A percentile compares a stretch with the other conserved stretches of the same genome.
Conservation (phyloP, 2,113 vertebrate species). For the Artemisiospiza belli region DNA sequence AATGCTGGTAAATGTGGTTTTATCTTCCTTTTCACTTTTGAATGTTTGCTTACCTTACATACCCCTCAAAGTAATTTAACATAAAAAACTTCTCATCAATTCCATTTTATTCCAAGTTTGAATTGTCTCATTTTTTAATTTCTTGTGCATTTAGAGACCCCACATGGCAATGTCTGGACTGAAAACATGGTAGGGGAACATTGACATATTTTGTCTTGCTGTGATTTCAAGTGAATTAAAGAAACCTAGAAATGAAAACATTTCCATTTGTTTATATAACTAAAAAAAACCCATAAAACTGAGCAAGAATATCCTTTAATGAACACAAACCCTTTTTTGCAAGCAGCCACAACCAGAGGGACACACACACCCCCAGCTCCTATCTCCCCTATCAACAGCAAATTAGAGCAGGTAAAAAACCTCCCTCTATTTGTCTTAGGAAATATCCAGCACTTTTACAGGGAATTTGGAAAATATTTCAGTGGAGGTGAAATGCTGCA, state of each 20-base stretch:
- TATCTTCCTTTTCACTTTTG: not conserved
- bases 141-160: not conserved
- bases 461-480: slow-evolving; percentile 79
- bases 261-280: slow-evolving; percentile 34
- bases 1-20: not conserved
- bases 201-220: not conserved
- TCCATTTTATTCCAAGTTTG: not conserved
- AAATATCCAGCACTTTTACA: slow-evolving; percentile 74
- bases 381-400: slow-evolving; percentile 52
- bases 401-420: slow-evolving; percentile 41
- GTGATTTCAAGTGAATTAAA: slow-evolving; percentile 32
- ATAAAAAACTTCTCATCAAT: not conserved
- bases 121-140: not conserved
- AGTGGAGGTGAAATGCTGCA: slow-evolving; percentile 72
- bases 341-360: slow-evolving; percentile 14
- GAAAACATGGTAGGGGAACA: not conserved
- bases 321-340: slow-evolving; percentile 45
- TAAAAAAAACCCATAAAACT: not conserved
- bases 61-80: not conserved
- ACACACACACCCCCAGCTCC: not conserved
- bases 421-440: slow-evolving; percentile 73
- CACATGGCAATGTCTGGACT: not conserved
- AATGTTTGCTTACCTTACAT: not conserved
- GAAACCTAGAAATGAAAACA: slow-evolving; percentile 31
- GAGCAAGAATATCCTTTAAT: not conserved